Evolutionary conservation across 2,888 invertebrate genomes (phyloP), one percentile per base, ranked within the genome.

Genomic region (Sphaerolaimus hirsutus): DNA sequence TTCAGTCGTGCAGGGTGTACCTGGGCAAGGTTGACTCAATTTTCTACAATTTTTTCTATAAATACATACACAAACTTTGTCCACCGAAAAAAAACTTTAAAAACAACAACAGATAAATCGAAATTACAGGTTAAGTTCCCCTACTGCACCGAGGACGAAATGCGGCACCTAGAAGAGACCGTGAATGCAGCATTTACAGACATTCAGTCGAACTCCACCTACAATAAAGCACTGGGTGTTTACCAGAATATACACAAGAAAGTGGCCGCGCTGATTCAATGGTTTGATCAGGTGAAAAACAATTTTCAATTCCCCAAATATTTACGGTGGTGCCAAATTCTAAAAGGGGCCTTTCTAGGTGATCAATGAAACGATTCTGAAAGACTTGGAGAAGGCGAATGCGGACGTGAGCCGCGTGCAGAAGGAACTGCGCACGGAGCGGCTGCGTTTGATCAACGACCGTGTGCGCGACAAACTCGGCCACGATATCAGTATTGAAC

Each of bases 131-230:
- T 72, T n/a, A 55, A 64, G 42, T 70, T 72, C 53, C 71, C 71
- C 1, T 72, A 72, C 55, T 71, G 68, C 46, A 66, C 63, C 22
- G 63, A 64, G 29, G 61, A 62, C 17, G 71, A 72, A 54, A 63
- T 72, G 46, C 55, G 56, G 2, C 63, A 65, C 1, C 56, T 72
- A 35, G 64, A 66, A 44, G 61, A 60, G 51, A 69, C 69, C 0
- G 63, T 66, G 10, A 60, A 64, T 48, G 67, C 67, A 52, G 66
- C 71, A 44, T 71, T 71, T 57, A 62, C 67, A 44, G 70, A 70
- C 55, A 68, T 71, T 62, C 65, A 66, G 54, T 61, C 63, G 1
- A 52, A 58, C 5, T 62, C 64, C 1, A 56, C 69, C 23, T 66
- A 67, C 47, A 55, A 57, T 19, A 56, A 56, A 22, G 69, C 71